phyloP scores from a whole-genome alignment of 53 echinoderm and acorn worm species.

The Astropecten irregularis region DNA sequence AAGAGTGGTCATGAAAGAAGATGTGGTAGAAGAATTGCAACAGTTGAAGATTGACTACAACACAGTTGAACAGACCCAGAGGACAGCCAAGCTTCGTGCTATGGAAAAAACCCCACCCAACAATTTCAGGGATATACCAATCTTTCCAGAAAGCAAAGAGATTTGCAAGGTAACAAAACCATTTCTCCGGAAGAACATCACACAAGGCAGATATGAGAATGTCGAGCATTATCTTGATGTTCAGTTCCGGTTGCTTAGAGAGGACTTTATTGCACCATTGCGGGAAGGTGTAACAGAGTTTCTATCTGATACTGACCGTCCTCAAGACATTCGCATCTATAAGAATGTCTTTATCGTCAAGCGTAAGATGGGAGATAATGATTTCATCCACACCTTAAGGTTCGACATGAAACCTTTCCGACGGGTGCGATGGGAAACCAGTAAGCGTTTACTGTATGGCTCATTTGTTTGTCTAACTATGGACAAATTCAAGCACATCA shows the following conservation, averaged over 20 bases:
- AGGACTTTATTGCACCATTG: slow-evolving; percentile 85
- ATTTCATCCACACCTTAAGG: slow-evolving; percentile 39
- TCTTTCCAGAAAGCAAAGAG: slow-evolving; percentile 69
- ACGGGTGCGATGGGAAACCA: slow-evolving; percentile 63
- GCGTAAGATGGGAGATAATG: not conserved
- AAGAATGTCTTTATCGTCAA: slow-evolving; percentile 33
- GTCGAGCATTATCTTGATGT: slow-evolving; percentile 88
- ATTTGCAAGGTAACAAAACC: slow-evolving; percentile 56
- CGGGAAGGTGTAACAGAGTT: slow-evolving; percentile 85
- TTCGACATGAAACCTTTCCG: slow-evolving; percentile 59
- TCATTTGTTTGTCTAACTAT: slow-evolving; percentile 73
- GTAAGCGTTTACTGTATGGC: slow-evolving; percentile 79
- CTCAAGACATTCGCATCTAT: slow-evolving; percentile 76
- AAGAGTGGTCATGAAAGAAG: not conserved
- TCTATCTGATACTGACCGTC: slow-evolving; percentile 4
- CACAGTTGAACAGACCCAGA: slow-evolving; percentile 23
- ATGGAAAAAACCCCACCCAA: slow-evolving; percentile 67
- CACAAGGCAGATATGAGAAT: slow-evolving; percentile 67
- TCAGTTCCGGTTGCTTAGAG: slow-evolving; percentile 83
- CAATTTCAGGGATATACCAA: slow-evolving; percentile 67
- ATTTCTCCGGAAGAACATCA: slow-evolving; percentile 72
- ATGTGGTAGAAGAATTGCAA: not conserved
- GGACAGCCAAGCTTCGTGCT: not conserved
- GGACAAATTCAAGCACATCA: slow-evolving; percentile 67
- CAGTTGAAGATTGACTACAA: not conserved